A percentile compares a stretch with the other conserved stretches of the same genome.
These are phyloP conservation scores for Antechinus flavipes DNA, from an alignment of 2,113 vertebrate species.

Conservation along the genomic window DNA sequence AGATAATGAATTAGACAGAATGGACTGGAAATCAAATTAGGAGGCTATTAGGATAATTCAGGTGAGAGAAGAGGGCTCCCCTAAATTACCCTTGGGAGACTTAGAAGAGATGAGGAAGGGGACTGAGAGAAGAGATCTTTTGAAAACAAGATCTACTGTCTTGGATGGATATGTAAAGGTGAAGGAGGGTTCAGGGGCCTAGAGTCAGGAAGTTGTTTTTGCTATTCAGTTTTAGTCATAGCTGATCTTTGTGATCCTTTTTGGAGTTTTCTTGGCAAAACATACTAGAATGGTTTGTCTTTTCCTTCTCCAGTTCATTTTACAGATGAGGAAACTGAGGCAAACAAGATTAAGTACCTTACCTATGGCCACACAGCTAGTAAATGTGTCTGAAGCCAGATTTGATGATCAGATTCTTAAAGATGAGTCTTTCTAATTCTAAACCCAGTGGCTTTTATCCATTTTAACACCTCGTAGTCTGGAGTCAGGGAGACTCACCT, in stretches of 20 bases:
- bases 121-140: neutral
- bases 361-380: neutral
- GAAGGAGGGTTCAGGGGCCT: neutral
- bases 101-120: neutral
- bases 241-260: neutral
- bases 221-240: neutral
- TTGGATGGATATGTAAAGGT: neutral
- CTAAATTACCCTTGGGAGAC: neutral
- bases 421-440: neutral
- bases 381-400: neutral
- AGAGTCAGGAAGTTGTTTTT: neutral
- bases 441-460: neutral
- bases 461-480: neutral
- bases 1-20: neutral
- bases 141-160: neutral
- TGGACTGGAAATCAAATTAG: neutral
- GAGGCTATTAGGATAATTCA: neutral
- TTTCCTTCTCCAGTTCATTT: neutral
- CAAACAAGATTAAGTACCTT: neutral
- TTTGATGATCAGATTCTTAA: no score
- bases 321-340: neutral
- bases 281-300: neutral
- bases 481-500: neutral
- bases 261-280: neutral
- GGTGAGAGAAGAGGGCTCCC: neutral